Base-by-base conservation (phyloP, 2,797 vertebrate genomes). In the Cynodonichthys magdalenae region DNA sequence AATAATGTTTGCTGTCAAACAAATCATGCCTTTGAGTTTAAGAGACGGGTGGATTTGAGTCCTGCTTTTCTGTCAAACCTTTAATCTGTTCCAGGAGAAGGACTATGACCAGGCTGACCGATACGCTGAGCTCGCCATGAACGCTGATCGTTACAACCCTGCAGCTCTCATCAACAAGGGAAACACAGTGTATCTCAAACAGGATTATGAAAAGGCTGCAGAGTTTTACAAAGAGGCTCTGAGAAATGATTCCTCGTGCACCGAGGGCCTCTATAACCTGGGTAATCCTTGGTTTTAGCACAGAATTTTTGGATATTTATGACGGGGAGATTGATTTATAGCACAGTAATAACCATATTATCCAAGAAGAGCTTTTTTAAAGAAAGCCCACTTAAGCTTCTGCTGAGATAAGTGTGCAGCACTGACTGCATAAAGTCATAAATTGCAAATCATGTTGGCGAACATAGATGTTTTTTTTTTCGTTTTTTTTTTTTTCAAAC, bases 161-260 rank as follows among this genome's bases (percentile, higher is more conserved):
- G 95, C 95, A 39, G 97, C 97, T 0, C 94, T 99, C 1, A 95
- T 95, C 63, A 99, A 99, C 93, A 99, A 99, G 89, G 98, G 97
- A 74, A 99, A 98, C 88, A 95, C 94, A 0, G 87, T 96, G 73
- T 98, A 96, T 83, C 85, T 92, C 78, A 96, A 85, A 11, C 94
- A 94, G 66, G 96, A 99, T 78, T 95, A 90, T 47, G 97, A 97
- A 76, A 99, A 98, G 87, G 96, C 98, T 66, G 94, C 95, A 14
- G 98, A 99, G 82, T 98, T 96, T 86, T 99, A 95, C 83, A 97
- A 96, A 74, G 97, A 99, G 81, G 96, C 98, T 18, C 92, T 99
- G 60, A 93, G 96, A 80, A 99, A 99, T 3, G 98, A 99, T 80
- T 98, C 97, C 0, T 97, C 95, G 15, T 99, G 97, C 88, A 98